phyloP scores from a whole-genome alignment of 2,888 invertebrate species.

The Tinea semifulvella region DNA sequence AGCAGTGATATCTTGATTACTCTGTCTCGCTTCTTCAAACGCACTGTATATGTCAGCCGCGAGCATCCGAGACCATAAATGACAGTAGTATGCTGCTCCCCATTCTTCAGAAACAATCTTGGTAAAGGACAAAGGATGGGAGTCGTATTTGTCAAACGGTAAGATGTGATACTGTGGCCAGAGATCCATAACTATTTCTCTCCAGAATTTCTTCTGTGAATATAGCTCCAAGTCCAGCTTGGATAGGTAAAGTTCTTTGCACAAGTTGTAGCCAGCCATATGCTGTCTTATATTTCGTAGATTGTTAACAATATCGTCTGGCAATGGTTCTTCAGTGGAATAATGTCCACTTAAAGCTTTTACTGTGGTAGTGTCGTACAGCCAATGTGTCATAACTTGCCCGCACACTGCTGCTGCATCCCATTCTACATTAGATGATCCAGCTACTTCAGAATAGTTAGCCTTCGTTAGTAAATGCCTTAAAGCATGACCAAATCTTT shows the following conservation, averaged over 20 bases:
- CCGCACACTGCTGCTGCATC: constrained; percentile 89
- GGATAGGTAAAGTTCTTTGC: constrained; percentile 82
- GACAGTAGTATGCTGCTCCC: constrained; percentile 87
- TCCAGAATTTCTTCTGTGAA: constrained; percentile 82
- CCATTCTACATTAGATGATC: constrained; percentile 90
- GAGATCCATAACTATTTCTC: constrained; percentile 76
- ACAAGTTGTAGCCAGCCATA: constrained; percentile 82
- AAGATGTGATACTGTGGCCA: constrained; percentile 86
- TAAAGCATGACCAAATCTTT: constrained; percentile 87
- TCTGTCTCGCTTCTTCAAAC: constrained; percentile 74
- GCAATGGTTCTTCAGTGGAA: constrained; percentile 75
- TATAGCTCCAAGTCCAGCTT: constrained; percentile 86
- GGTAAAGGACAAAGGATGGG: constrained; percentile 85
- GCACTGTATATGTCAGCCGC: constrained; percentile 91
- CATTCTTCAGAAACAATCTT: constrained; percentile 85
- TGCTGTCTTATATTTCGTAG: constrained; percentile 73
- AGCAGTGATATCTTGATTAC: constrained; percentile 59
- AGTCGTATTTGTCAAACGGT: constrained; percentile 79
- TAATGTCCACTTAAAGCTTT: constrained; percentile 78
- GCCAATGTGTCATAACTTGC: constrained; percentile 84
- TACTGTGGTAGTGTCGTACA: constrained; percentile 70
- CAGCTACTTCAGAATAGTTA: constrained; percentile 85
- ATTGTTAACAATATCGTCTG: constrained; percentile 70
- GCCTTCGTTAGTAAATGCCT: constrained; percentile 87
- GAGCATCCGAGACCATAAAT: constrained; percentile 87